Conservation (phyloP, 1,140 invertebrate species). For the Drosophila quadrilineata region DNA sequence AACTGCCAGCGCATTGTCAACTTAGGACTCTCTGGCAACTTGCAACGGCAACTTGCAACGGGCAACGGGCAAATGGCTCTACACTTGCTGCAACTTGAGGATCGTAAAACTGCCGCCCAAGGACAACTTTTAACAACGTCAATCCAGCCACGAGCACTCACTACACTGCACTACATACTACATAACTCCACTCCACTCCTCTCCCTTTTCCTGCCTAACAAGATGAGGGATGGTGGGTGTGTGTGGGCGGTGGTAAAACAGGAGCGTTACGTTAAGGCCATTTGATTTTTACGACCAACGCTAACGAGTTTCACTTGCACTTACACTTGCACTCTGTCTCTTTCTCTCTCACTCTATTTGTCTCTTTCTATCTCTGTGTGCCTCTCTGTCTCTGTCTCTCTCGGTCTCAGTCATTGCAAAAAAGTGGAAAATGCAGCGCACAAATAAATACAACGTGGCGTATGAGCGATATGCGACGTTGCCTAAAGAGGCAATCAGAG, state of each 20-base stretch:
- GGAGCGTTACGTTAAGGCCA: slow-evolving; percentile 23
- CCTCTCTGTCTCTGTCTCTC: too few relatives aligned
- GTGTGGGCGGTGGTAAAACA: background rate
- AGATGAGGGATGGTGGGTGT: background rate
- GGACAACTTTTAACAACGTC: slow-evolving; percentile 65
- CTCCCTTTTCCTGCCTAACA: slow-evolving; percentile 12
- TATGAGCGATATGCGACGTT: slow-evolving; percentile 52
- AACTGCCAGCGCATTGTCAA: slow-evolving; percentile 64
- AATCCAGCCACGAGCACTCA: slow-evolving; percentile 3
- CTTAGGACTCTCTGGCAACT: slow-evolving; percentile 50
- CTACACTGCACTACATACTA: too few relatives aligned
- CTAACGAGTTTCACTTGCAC: slow-evolving; percentile 64
- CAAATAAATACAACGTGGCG: slow-evolving; percentile 65
- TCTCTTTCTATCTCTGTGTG: too few relatives aligned
- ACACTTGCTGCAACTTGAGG: slow-evolving; percentile 53
- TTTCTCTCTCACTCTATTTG: too few relatives aligned
- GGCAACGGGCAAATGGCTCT: slow-evolving; percentile 59
- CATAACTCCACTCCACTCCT: too few relatives aligned
- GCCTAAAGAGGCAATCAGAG: slow-evolving; percentile 50
- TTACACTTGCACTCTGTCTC: slow-evolving; percentile 47
- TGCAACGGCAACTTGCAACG: slow-evolving; percentile 27
- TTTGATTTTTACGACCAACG: slow-evolving; percentile 63
- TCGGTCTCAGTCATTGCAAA: slow-evolving; percentile 23
- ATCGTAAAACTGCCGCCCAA: slow-evolving; percentile 65
- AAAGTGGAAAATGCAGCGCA: background rate